Evolutionary conservation across 2,113 vertebrate species (phyloP).

Genomic region (Macaca mulatta): DNA sequence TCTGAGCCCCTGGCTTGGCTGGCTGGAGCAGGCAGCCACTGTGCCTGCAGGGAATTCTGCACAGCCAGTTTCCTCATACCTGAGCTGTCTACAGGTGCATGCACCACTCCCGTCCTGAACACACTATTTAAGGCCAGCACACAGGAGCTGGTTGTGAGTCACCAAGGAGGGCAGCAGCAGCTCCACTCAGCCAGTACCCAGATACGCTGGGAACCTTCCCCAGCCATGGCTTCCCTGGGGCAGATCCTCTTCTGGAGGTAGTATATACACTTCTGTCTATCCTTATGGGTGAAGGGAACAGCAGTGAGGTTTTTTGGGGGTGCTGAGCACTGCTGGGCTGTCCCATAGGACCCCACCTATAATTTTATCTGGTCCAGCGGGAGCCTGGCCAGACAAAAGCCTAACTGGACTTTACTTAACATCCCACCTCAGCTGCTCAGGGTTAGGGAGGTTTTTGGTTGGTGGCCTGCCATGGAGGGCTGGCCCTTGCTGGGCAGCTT

Average conservation of each 20-base stretch:
- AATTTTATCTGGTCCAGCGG: background rate
- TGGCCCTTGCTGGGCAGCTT: background rate
- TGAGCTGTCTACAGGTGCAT: background rate
- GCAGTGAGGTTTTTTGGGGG: background rate
- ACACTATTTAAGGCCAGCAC: conserved; percentile 64
- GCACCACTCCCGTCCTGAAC: background rate
- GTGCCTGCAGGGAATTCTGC: background rate
- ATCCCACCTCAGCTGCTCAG: too few species aligned
- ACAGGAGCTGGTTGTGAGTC: background rate
- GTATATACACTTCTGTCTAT: background rate
- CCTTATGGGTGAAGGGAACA: background rate
- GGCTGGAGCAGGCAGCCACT: background rate
- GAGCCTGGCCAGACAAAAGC: background rate
- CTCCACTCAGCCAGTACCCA: background rate
- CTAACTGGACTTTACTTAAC: background rate
- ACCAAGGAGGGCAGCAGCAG: background rate
- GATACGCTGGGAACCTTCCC: background rate
- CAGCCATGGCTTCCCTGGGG: conserved; percentile 65
- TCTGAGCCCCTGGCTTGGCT: background rate
- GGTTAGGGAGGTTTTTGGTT: background rate
- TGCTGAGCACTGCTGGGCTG: background rate
- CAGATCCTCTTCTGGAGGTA: conserved; percentile 80
- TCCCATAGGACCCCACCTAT: background rate
- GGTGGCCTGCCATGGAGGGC: background rate
- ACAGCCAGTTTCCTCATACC: conserved; percentile 73